A percentile compares a stretch with the other conserved stretches of the same genome.
Conservation (phyloP, 2,888 invertebrate genomes). For the Drosophila flavopinicola region DNA sequence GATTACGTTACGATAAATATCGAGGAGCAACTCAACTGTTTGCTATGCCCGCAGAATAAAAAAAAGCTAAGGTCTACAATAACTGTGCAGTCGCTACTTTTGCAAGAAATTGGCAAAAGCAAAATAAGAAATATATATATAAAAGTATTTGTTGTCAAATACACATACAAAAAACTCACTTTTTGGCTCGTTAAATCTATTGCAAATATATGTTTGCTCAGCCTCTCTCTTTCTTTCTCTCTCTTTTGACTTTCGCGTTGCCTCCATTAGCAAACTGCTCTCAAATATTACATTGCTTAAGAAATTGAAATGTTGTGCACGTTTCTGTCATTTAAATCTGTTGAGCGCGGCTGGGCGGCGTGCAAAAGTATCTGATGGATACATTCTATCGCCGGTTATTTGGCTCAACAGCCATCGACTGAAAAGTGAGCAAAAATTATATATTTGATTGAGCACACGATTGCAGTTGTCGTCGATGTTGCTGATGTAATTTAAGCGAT, state of each 20-base stretch:
- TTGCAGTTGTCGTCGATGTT: conserved; percentile 9
- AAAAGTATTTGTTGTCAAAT: conserved; percentile 42
- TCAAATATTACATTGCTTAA: conserved; percentile 66
- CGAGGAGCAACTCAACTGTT: conserved; percentile 7
- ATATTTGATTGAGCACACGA: conserved; percentile 52
- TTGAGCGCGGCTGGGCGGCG: conserved; percentile 55
- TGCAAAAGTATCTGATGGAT: conserved; percentile 63
- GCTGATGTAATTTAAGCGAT: conserved; percentile 16
- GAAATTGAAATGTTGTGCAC: conserved; percentile 75
- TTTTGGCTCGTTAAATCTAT: conserved; percentile 72
- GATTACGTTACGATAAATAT: conserved; percentile 2
- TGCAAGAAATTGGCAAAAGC: conserved; percentile 1
- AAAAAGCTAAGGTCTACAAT: conserved; percentile 26
- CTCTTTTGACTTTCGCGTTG: background rate
- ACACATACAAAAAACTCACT: conserved; percentile 53
- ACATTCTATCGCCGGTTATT: conserved; percentile 28
- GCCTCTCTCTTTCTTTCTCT: background rate
- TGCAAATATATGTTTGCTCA: conserved; percentile 53
- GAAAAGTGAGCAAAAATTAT: conserved; percentile 35
- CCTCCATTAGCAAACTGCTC: conserved; percentile 35
- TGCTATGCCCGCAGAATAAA: background rate
- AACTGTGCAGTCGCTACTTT: conserved; percentile 29
- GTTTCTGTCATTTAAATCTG: conserved; percentile 79
- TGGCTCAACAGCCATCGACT: conserved; percentile 20
- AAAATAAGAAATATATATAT: too few species aligned